phyloP scores from a whole-genome alignment of 2,888 invertebrate species.

The Chrysomela aeneicollis region DNA sequence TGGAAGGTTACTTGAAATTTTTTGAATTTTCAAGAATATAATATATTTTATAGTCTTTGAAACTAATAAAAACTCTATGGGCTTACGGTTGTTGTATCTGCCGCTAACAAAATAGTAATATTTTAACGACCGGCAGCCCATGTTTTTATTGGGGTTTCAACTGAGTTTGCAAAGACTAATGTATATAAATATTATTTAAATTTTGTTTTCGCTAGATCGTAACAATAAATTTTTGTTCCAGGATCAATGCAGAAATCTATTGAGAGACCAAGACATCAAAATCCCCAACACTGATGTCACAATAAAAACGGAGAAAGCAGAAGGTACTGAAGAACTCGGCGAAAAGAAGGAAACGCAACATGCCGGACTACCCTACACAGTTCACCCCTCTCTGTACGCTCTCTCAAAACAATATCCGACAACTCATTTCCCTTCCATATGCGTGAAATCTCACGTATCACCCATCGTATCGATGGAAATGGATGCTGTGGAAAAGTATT shows the following conservation, averaged over 20 bases:
- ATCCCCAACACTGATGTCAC: constrained; percentile 31
- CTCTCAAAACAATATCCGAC: constrained; percentile 34
- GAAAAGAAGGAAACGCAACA: background rate
- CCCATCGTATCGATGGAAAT: constrained; percentile 42
- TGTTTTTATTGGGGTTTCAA: no score
- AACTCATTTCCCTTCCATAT: constrained; percentile 38
- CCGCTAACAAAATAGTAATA: no score
- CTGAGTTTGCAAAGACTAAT: no score
- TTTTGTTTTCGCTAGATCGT: no score
- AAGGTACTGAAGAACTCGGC: background rate
- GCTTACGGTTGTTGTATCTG: no score
- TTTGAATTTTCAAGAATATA: no score
- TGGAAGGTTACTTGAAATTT: no score
- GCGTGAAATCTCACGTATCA: constrained; percentile 31
- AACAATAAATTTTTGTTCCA: constrained; percentile 26
- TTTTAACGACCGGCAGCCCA: no score
- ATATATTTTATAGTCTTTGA: no score
- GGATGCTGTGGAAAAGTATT: constrained; percentile 43
- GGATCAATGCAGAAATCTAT: constrained; percentile 26
- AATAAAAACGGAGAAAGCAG: constrained; percentile 27
- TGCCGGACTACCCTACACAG: constrained; percentile 11
- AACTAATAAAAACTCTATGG: no score
- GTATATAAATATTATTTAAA: no score
- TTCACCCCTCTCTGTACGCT: constrained; percentile 38
- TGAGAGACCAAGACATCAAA: constrained; percentile 22